These are phyloP conservation scores for Kryphioiulus occultus DNA, from an alignment of 2,888 invertebrate genomes.

Conservation along the genomic window DNA sequence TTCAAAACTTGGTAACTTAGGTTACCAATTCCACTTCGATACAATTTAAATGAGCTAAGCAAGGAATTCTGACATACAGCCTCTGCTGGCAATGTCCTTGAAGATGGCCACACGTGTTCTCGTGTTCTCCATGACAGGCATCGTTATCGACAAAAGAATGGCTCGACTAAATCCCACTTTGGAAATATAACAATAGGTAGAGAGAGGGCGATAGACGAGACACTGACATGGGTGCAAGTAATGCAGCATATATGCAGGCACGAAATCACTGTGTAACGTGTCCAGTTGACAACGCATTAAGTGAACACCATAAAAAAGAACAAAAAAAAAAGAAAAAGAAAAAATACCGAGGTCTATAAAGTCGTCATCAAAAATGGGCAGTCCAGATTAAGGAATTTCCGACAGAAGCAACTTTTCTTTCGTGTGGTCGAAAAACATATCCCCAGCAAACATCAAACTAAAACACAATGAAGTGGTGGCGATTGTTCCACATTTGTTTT, in stretches of 20 bases:
- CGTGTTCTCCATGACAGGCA: background rate
- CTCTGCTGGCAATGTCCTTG: no score
- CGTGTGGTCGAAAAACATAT: conserved; percentile 12
- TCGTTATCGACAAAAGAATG: background rate
- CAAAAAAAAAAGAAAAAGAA: background rate
- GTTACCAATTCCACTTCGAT: no score
- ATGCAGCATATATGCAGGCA: conserved; percentile 11
- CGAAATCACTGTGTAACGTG: background rate
- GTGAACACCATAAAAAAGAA: background rate
- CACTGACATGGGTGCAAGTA: background rate
- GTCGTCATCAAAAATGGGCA: conserved; percentile 26
- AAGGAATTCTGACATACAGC: no score
- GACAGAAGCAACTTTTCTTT: conserved; percentile 9
- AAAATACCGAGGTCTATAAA: conserved; percentile 7
- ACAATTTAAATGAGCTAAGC: no score
- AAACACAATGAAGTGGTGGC: background rate
- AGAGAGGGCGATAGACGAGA: conserved; percentile 35
- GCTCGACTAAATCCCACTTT: background rate
- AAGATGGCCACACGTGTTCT: no score
- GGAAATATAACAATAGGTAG: background rate
- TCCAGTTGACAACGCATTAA: conserved; percentile 26
- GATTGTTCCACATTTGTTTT: background rate
- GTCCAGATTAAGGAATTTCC: conserved; percentile 4
- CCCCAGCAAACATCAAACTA: background rate
- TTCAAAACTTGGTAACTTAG: no score